Conservation (phyloP, 2,797 vertebrate species). For the Allenopithecus nigroviridis region DNA sequence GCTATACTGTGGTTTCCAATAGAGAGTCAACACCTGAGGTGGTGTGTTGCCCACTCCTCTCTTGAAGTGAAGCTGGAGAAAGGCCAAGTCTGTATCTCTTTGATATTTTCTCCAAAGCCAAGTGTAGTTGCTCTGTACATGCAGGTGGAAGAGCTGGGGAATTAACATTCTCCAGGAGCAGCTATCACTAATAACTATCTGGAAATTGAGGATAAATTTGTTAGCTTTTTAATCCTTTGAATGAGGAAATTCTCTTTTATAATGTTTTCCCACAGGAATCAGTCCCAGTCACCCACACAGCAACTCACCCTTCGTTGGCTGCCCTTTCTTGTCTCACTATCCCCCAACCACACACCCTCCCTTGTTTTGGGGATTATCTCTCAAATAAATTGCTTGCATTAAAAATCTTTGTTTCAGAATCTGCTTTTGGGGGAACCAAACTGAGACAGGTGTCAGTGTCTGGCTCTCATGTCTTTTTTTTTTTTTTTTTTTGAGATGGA, state of each 20-base stretch:
- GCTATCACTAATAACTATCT: neutral
- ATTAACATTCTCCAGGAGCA: neutral
- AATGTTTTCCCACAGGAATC: neutral
- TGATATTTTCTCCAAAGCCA: neutral
- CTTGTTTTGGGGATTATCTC: neutral
- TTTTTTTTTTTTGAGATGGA: too few species aligned
- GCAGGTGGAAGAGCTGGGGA: neutral
- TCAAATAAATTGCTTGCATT: neutral
- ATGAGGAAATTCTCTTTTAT: neutral
- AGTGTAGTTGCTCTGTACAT: neutral
- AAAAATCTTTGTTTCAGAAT: slow-evolving; percentile 5
- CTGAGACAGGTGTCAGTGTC: neutral
- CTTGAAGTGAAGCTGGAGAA: neutral
- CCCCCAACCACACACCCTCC: neutral
- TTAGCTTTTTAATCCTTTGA: neutral
- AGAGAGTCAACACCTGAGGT: fast-evolving
- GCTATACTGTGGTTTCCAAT: fast-evolving
- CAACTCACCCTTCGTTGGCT: neutral
- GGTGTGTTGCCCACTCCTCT: neutral
- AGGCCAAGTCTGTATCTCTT: neutral
- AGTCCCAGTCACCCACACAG: neutral
- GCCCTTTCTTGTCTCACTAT: neutral
- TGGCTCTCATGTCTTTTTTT: neutral
- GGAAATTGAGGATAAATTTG: neutral
- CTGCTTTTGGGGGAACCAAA: neutral